Conservation (phyloP, 2,113 vertebrate species). For the Salvelinus sp. region DNA sequence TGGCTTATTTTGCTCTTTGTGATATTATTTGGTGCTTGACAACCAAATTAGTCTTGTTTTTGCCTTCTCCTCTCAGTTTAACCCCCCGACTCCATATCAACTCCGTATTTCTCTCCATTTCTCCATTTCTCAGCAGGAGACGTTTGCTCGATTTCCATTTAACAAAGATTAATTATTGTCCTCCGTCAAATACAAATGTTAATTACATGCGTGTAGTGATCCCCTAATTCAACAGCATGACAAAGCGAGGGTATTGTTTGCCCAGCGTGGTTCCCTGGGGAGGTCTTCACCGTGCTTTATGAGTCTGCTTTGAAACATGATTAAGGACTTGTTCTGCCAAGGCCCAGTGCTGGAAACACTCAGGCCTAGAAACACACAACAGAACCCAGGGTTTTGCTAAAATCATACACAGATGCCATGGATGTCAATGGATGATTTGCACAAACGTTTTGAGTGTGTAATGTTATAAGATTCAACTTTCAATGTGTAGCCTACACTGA, state of each 20-base stretch:
- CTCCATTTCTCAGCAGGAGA: constrained; percentile 39
- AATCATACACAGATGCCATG: constrained; percentile 15
- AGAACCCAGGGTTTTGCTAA: constrained; percentile 31
- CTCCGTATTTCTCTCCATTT: constrained; percentile 39
- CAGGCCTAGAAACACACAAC: constrained; percentile 20
- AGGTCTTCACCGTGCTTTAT: constrained; percentile 61
- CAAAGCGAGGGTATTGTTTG: constrained; percentile 65
- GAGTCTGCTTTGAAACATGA: constrained; percentile 62
- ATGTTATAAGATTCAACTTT: too few relatives aligned
- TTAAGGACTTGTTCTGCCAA: constrained; percentile 48
- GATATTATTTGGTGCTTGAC: constrained; percentile 42
- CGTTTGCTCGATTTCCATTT: constrained; percentile 50
- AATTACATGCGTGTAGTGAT: constrained; percentile 65
- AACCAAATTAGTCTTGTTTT: too few relatives aligned
- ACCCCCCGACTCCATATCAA: too few relatives aligned
- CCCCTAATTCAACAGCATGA: constrained; percentile 59
- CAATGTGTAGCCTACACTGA: too few relatives aligned
- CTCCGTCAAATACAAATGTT: constrained; percentile 56
- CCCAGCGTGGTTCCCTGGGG: constrained; percentile 50
- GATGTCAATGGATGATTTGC: constrained; percentile 7
- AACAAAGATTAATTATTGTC: constrained; percentile 43
- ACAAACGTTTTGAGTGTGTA: neutral
- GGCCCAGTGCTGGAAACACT: constrained; percentile 26
- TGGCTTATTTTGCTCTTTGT: neutral
- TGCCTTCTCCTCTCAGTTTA: too few relatives aligned